Base-by-base conservation (phyloP, 2,113 vertebrate species). In the Stigmatopora argus region DNA sequence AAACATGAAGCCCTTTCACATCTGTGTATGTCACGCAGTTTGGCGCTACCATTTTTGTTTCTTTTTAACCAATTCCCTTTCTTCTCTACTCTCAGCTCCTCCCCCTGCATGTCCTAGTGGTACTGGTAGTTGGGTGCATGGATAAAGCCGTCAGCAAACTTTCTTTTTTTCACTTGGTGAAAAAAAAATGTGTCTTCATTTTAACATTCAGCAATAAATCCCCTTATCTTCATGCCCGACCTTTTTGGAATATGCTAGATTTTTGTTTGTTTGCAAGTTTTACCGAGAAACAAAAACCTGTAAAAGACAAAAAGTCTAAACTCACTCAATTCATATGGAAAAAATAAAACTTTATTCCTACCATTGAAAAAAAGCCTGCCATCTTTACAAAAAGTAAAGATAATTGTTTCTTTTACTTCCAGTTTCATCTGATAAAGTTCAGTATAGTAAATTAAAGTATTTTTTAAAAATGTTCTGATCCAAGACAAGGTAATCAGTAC, bases 101-200 rank as follows among this genome's bases (percentile, higher is more conserved):
- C 72, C 83, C 85, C 93, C 91, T 96, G 95, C 95, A 98, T 98
- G 96, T 95, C 87, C 88, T 92, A 96, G 94, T 95, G 96, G 95
- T 96, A 95, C 93, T 94, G 93, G 93, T 94, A 94, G 94, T 94
- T 94, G 95, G 94, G 94, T 98, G 95, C 96, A 98, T 98, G 96
- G 93, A 93, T 85, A 88, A 95, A 94, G 92, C 93, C 93, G 94
- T 93, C 95, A 96, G 92, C 90, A 91, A 94, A 92, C 94, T 95
- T 93, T 90, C 88, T 90, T 90, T 95, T 89, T 90, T 90, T 85
- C 89, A 94, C 90, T 91, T 88, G 90, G 91, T 93, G 84, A 89
- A 89, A 86, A 84, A 2, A 77, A 72, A 74, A 81, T 57, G 92
- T 95, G 91, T 96, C 92, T 93, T 93, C 92, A 92, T 93, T 92